Percentiles rank a stretch among this genome's conserved stretches.
These are phyloP conservation scores for Bacillus rossius DNA, from an alignment of 1,140 invertebrate genomes.

Conservation along the genomic window DNA sequence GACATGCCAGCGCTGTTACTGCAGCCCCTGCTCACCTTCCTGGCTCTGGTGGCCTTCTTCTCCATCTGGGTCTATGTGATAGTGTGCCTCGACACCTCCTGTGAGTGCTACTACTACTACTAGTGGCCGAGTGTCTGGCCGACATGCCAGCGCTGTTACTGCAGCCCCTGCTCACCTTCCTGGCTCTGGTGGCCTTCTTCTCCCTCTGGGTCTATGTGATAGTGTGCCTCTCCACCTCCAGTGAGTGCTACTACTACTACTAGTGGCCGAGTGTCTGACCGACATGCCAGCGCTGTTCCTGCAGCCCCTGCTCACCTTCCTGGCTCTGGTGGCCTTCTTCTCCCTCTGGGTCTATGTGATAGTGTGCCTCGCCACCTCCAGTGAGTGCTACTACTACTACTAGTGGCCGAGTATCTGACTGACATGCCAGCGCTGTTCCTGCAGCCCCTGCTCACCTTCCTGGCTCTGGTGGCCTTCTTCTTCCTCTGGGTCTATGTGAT, in stretches of 20 bases:
- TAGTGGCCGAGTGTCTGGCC: no score
- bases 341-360: conserved; percentile 81
- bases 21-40: conserved; percentile 82
- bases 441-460: conserved; percentile 82
- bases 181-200: conserved; percentile 71
- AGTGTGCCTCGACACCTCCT: conserved; percentile 59
- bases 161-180: conserved; percentile 82
- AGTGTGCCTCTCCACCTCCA: conserved; percentile 59
- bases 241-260: no score
- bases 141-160: conserved; percentile 80
- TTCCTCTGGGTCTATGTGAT: conserved; percentile 80
- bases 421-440: conserved; percentile 80
- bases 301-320: conserved; percentile 82
- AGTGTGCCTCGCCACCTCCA: conserved; percentile 59
- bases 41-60: conserved; percentile 71
- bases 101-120: no score
- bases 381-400: no score
- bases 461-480: conserved; percentile 71
- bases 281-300: conserved; percentile 80
- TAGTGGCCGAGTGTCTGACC: no score
- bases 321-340: conserved; percentile 71
- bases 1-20: conserved; percentile 80
- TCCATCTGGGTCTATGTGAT: conserved; percentile 81
- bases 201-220: conserved; percentile 81
- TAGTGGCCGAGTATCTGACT: no score